phyloP scores from a whole-genome alignment of 2,113 vertebrate species.

The Nothobranchius furzeri region DNA sequence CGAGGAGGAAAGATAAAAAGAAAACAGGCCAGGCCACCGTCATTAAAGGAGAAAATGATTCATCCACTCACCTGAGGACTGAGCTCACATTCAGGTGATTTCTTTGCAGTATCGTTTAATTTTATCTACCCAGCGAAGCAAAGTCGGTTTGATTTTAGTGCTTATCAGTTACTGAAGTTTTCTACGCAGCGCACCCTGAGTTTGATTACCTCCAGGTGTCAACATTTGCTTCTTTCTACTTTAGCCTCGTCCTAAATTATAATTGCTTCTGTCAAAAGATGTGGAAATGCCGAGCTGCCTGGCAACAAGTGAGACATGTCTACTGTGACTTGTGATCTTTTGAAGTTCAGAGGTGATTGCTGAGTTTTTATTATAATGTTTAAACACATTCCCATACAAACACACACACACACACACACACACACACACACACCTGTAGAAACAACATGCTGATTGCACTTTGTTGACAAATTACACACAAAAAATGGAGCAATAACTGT shows the following conservation, averaged over 20 bases:
- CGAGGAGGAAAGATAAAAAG: conserved; percentile 14
- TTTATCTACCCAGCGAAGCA: neutral
- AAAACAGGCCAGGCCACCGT: conserved; percentile 34
- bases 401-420: too few species aligned
- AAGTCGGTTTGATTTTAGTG: conserved; percentile 3
- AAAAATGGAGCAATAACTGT: too few species aligned
- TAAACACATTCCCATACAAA: too few species aligned
- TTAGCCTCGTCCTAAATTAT: conserved; percentile 1
- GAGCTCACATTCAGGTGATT: neutral
- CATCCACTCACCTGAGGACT: neutral
- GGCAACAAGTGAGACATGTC: conserved; percentile 37
- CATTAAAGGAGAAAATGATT: conserved; percentile 22
- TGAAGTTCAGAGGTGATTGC: conserved; percentile 6
- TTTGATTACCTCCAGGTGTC: conserved; percentile 12
- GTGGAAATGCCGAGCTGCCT: conserved; percentile 16
- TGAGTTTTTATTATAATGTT: neutral
- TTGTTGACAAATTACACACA: too few species aligned
- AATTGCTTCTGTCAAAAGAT: conserved; percentile 24
- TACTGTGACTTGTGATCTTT: neutral
- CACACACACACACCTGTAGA: too few species aligned
- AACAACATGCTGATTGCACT: too few species aligned
- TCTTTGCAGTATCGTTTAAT: neutral
- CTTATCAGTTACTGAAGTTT: neutral
- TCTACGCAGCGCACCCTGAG: neutral
- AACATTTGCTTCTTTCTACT: conserved; percentile 5